Evolutionary conservation across 2,113 vertebrate genomes (phyloP).

Genomic region (Rhinichthys klamathensis): DNA sequence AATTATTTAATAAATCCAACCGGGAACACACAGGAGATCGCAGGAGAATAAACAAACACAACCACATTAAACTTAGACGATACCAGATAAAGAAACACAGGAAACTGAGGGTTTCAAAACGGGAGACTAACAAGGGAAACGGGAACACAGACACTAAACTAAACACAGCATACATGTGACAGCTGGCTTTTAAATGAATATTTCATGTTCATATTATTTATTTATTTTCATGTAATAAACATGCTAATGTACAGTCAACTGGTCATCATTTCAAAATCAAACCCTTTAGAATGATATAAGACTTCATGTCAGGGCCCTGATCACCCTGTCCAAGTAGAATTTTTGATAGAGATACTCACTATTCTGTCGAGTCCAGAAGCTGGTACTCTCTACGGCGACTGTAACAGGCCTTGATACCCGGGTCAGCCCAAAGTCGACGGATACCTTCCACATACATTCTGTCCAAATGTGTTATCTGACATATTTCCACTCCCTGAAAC

Average conservation of each 20-base stretch:
- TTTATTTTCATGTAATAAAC: neutral
- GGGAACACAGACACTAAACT: no score
- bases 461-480: slow-evolving; percentile 75
- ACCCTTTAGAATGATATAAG: neutral
- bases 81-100: no score
- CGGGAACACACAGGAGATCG: no score
- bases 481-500: slow-evolving; percentile 77
- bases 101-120: no score
- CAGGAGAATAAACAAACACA: no score
- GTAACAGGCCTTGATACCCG: slow-evolving; percentile 80
- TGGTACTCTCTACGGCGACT: slow-evolving; percentile 85
- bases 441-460: slow-evolving; percentile 69
- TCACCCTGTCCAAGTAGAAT: neutral
- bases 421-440: slow-evolving; percentile 81
- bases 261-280: neutral
- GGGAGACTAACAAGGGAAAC: no score
- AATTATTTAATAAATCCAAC: no score
- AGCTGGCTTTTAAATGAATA: neutral
- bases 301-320: neutral
- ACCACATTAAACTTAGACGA: no score
- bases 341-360: slow-evolving; percentile 75
- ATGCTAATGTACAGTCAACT: neutral
- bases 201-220: neutral
- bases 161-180: no score
- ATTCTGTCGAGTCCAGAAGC: slow-evolving; percentile 86